phyloP scores from a whole-genome alignment of 2,113 vertebrate species.

The Ceratotherium simum region DNA sequence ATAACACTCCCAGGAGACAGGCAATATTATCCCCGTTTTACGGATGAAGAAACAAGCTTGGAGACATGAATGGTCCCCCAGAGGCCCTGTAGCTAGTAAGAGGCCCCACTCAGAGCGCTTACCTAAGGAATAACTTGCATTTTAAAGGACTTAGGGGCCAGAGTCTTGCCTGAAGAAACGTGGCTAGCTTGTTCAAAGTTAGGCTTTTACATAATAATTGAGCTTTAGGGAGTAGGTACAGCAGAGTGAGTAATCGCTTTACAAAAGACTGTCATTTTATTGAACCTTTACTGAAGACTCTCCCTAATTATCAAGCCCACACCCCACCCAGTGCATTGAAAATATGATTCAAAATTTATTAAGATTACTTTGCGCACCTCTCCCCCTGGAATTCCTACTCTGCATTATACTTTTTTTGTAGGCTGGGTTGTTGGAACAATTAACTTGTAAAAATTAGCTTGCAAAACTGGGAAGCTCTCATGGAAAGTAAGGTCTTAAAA shows the following conservation, averaged over 20 bases:
- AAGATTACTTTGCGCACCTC: slow-evolving; percentile 53
- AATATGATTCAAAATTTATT: slow-evolving; percentile 68
- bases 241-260: slow-evolving; percentile 72
- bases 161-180: background rate
- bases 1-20: background rate
- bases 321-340: slow-evolving; percentile 51
- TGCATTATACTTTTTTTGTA: background rate
- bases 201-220: slow-evolving; percentile 68
- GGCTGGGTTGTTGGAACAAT: slow-evolving; percentile 4
- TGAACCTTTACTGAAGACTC: slow-evolving; percentile 66
- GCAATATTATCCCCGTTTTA: background rate
- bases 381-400: slow-evolving; percentile 50
- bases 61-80: background rate
- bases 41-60: background rate
- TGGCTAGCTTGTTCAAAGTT: slow-evolving; percentile 10
- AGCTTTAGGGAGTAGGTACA: slow-evolving; percentile 55
- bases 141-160: background rate
- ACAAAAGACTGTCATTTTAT: slow-evolving; percentile 77
- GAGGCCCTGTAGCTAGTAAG: background rate
- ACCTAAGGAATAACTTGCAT: background rate
- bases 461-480: background rate
- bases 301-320: slow-evolving; percentile 74
- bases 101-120: background rate
- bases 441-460: slow-evolving; percentile 13
- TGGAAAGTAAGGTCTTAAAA: background rate